Conservation (phyloP, 2,888 invertebrate species). For the Agrotis puta region DNA sequence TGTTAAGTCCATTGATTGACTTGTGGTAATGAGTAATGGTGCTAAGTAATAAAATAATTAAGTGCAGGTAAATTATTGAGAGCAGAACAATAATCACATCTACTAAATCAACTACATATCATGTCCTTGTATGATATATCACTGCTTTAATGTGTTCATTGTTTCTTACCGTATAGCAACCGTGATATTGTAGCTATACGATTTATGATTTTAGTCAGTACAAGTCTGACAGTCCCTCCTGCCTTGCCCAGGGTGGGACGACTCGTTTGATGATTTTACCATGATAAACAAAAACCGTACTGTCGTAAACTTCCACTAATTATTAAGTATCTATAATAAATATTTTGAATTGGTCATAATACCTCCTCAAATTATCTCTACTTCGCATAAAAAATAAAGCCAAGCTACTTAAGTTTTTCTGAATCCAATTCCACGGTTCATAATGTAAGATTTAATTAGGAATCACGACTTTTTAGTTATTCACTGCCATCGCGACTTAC, state of each 20-base stretch:
- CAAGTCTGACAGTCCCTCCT: no score
- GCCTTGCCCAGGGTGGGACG: no score
- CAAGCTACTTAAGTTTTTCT: slow-evolving; percentile 6
- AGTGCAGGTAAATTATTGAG: background rate
- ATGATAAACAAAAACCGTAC: no score
- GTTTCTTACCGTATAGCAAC: background rate
- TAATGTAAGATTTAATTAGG: slow-evolving; percentile 43
- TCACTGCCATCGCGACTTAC: slow-evolving; percentile 23
- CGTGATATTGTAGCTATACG: no score
- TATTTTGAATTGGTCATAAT: no score
- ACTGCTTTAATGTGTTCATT: background rate
- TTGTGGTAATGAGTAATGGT: no score
- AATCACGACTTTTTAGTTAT: slow-evolving; percentile 30
- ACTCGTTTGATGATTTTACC: no score
- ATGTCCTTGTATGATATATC: background rate
- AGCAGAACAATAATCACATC: background rate
- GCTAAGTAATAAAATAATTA: no score
- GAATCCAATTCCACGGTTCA: slow-evolving; percentile 26
- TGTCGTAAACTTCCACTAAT: no score
- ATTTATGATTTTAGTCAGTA: no score
- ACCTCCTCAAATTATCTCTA: background rate
- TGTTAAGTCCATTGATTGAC: no score
- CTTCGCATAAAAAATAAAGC: background rate
- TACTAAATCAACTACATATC: background rate
- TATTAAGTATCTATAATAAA: no score